Evolutionary conservation across 2,888 invertebrate species (phyloP).

Genomic region (Lepetodrilus schrolli): DNA sequence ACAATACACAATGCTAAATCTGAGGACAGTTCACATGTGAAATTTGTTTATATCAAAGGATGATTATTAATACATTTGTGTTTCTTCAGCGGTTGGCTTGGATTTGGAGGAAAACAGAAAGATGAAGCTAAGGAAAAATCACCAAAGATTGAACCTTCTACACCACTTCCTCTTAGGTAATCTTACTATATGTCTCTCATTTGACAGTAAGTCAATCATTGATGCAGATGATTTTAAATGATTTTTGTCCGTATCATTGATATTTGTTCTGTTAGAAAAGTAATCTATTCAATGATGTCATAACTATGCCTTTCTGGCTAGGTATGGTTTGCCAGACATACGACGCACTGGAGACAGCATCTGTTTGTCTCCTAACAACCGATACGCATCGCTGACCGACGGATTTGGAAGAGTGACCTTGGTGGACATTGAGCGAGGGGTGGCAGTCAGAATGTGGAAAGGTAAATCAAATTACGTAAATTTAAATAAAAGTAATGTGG

Average conservation of each 20-base stretch:
- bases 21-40: too few relatives aligned
- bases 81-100: constrained; percentile 75
- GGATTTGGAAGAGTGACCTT: constrained; percentile 90
- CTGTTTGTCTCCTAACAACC: constrained; percentile 86
- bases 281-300: too few relatives aligned
- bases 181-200: constrained; percentile 15
- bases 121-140: constrained; percentile 66
- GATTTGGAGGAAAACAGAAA: constrained; percentile 70
- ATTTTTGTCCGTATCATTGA: too few relatives aligned
- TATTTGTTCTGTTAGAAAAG: too few relatives aligned
- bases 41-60: too few relatives aligned
- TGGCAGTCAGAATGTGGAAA: constrained; percentile 91
- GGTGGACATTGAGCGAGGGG: constrained; percentile 86
- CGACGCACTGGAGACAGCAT: constrained; percentile 85
- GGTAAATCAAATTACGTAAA: constrained; percentile 74
- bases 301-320: too few relatives aligned
- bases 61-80: too few relatives aligned
- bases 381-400: constrained; percentile 88
- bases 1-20: too few relatives aligned
- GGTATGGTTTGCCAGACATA: constrained; percentile 88
- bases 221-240: too few relatives aligned
- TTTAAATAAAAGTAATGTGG: too few relatives aligned
- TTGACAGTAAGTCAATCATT: too few relatives aligned
- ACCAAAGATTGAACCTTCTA: constrained; percentile 80
- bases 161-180: constrained; percentile 82